A percentile compares a stretch with the other conserved stretches of the same genome.
Conservation (phyloP, 2,888 invertebrate species). For the Catocala sponsa region DNA sequence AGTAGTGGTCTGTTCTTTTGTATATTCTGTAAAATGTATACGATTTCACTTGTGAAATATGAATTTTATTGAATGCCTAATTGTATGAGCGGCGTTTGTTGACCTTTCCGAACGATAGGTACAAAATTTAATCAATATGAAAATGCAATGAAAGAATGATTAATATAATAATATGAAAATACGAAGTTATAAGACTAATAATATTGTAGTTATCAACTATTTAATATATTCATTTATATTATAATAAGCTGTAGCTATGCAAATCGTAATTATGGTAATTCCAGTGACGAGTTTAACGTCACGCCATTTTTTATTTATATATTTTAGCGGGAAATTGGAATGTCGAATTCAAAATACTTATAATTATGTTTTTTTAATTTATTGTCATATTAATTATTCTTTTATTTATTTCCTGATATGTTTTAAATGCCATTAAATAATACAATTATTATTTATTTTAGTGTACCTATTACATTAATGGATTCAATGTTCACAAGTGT, state of each 20-base stretch:
- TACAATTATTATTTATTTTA: too few species aligned
- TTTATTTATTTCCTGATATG: not conserved
- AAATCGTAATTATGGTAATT: constrained; percentile 5
- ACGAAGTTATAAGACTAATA: constrained; percentile 18
- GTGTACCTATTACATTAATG: too few species aligned
- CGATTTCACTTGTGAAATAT: not conserved
- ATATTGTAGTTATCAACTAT: constrained; percentile 19
- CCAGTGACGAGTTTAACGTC: not conserved
- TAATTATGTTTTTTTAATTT: constrained; percentile 18
- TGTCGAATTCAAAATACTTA: constrained; percentile 17
- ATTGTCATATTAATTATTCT: not conserved
- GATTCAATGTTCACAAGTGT: too few species aligned
- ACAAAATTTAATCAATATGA: constrained; percentile 1
- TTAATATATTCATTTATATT: constrained; percentile 27
- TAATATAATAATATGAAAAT: constrained; percentile 13
- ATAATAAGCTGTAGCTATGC: constrained; percentile 21
- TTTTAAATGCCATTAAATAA: too few species aligned
- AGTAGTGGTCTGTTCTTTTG: constrained; percentile 10
- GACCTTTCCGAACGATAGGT: constrained; percentile 7
- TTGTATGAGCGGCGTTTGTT: constrained; percentile 15
- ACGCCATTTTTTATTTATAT: constrained; percentile 13
- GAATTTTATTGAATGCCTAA: constrained; percentile 7
- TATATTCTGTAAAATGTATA: not conserved
- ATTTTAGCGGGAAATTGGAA: constrained; percentile 7
- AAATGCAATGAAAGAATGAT: constrained; percentile 11